Evolutionary conservation across 2,113 vertebrate genomes (phyloP).

Genomic region (Ifrita kowaldi): DNA sequence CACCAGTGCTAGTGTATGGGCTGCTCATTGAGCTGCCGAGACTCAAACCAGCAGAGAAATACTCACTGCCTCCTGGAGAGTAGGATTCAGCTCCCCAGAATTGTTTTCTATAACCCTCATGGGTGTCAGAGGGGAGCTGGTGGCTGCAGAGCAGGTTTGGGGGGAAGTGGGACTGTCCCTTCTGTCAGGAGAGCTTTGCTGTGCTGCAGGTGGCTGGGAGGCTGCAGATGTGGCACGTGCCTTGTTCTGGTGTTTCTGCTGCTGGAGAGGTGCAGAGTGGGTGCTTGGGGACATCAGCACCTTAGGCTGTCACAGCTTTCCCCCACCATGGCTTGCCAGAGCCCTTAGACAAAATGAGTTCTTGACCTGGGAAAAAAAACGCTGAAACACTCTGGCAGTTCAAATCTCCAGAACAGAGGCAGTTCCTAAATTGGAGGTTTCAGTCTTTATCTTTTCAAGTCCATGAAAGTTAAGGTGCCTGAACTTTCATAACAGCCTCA

Average conservation of each 20-base stretch:
- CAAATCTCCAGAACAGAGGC: not conserved
- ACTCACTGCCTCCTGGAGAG: accelerated
- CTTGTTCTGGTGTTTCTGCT: not conserved
- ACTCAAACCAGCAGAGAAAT: not conserved
- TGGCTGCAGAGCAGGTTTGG: not conserved
- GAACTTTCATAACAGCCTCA: not conserved
- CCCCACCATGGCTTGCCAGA: not conserved
- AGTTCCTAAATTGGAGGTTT: not conserved
- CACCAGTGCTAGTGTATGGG: accelerated
- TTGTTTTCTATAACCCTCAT: accelerated
- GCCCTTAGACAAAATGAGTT: not conserved
- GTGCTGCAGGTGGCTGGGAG: not conserved
- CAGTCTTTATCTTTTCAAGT: not conserved
- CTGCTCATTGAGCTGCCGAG: not conserved
- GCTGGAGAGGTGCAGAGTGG: not conserved
- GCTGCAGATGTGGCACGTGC: not conserved
- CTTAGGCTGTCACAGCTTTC: not conserved
- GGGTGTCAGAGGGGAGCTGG: not conserved
- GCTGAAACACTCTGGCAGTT: not conserved
- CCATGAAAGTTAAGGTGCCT: not conserved
- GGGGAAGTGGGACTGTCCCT: not conserved
- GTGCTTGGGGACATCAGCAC: not conserved
- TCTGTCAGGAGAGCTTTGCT: not conserved
- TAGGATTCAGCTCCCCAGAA: not conserved
- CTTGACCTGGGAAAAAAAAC: not conserved